These are phyloP conservation scores for Koerneria pararmatus DNA, from an alignment of 2,888 invertebrate species.

Conservation along the genomic window DNA sequence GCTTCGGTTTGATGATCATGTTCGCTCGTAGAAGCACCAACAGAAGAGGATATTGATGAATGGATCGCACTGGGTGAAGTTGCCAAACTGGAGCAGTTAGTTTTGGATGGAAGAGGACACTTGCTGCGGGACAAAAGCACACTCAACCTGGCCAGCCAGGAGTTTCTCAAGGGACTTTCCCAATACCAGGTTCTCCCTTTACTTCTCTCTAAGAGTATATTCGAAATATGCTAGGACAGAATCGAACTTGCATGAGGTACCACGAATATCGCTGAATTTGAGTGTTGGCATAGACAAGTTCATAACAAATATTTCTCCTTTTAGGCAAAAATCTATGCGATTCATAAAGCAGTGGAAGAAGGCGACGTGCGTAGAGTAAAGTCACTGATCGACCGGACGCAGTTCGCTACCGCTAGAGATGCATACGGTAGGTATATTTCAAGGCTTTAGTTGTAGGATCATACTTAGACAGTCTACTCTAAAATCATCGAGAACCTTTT, in stretches of 20 bases:
- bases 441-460: too few relatives aligned
- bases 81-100: constrained; percentile 47
- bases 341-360: constrained; percentile 79
- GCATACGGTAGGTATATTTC: constrained; percentile 62
- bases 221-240: too few relatives aligned
- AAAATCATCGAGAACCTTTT: neutral
- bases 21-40: constrained; percentile 55
- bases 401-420: constrained; percentile 79
- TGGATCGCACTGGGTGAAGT: constrained; percentile 53
- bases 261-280: too few relatives aligned
- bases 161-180: constrained; percentile 50
- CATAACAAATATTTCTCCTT: too few relatives aligned
- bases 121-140: constrained; percentile 50
- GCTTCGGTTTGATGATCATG: too few relatives aligned
- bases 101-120: constrained; percentile 51
- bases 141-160: constrained; percentile 44
- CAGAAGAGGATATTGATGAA: constrained; percentile 50
- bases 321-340: constrained; percentile 82
- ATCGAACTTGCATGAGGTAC: too few relatives aligned
- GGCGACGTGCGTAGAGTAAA: constrained; percentile 79
- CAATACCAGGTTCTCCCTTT: constrained; percentile 47
- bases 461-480: neutral
- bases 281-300: neutral
- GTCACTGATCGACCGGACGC: constrained; percentile 71
- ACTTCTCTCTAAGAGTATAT: too few relatives aligned